A percentile compares a stretch with the other conserved stretches of the same genome.
Evolutionary conservation across 2,113 vertebrate genomes (phyloP).

Genomic region (Cheilinus undulatus): DNA sequence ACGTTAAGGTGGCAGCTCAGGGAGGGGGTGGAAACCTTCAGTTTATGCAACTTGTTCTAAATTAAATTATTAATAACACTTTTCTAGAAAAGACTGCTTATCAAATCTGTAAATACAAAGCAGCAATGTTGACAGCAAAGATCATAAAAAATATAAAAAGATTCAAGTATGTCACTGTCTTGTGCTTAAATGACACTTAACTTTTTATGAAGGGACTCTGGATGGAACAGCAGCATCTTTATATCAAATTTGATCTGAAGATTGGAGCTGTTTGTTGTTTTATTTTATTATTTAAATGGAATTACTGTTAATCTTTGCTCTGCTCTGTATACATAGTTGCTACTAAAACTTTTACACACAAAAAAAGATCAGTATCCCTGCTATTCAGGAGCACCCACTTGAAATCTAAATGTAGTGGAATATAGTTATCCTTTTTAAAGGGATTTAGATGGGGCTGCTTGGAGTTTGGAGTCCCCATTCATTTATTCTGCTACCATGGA

Average conservation of each 20-base stretch:
- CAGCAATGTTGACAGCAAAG: not conserved
- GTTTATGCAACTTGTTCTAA: constrained; percentile 2
- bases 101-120: constrained; percentile 2
- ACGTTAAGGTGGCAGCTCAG: too few species aligned
- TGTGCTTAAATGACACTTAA: not conserved
- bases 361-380: not conserved
- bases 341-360: constrained; percentile 21
- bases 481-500: constrained; percentile 65
- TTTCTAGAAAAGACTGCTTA: not conserved
- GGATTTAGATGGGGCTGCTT: constrained; percentile 66
- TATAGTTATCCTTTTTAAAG: constrained; percentile 61
- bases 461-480: constrained; percentile 59
- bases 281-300: not conserved
- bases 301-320: constrained; percentile 1
- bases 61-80: not conserved
- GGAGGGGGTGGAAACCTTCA: not conserved
- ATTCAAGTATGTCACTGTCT: not conserved
- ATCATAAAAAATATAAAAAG: not conserved
- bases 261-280: not conserved
- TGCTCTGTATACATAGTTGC: constrained; percentile 9
- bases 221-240: not conserved
- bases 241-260: not conserved
- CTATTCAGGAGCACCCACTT: not conserved
- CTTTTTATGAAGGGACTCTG: not conserved
- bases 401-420: constrained; percentile 66